Evolutionary conservation across 1,140 invertebrate species (phyloP).

Genomic region (Hylaeus volcanicus): DNA sequence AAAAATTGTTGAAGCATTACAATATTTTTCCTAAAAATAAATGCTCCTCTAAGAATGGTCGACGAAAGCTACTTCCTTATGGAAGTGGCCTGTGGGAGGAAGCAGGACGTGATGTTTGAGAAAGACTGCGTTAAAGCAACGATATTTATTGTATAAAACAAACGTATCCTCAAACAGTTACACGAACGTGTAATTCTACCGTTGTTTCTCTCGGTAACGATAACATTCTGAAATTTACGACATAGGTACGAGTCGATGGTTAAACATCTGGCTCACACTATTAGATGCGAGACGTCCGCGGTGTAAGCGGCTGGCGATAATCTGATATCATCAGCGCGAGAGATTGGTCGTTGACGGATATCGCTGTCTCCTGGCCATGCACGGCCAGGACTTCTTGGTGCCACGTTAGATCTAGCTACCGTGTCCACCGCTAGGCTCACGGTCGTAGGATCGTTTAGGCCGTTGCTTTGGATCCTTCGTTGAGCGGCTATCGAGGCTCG

Average conservation of each 20-base stretch:
- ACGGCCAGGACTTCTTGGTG: slow-evolving; percentile 79
- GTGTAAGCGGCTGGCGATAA: slow-evolving; percentile 71
- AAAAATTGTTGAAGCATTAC: too few species aligned
- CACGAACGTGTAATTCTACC: neutral
- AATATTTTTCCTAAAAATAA: too few species aligned
- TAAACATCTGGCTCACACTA: slow-evolving; percentile 56
- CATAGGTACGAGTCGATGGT: neutral
- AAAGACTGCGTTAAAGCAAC: slow-evolving; percentile 16
- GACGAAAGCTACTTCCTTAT: too few species aligned
- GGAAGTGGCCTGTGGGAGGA: too few species aligned
- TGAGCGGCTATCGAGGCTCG: slow-evolving; percentile 87
- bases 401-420: slow-evolving; percentile 74
- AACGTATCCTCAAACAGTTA: slow-evolving; percentile 14
- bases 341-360: slow-evolving; percentile 69
- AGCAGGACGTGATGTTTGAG: too few species aligned
- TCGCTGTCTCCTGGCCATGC: slow-evolving; percentile 85
- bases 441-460: slow-evolving; percentile 88
- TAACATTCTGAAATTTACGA: slow-evolving; percentile 18
- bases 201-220: neutral
- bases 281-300: slow-evolving; percentile 72
- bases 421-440: slow-evolving; percentile 89
- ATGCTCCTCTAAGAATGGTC: too few species aligned
- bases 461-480: slow-evolving; percentile 89
- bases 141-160: slow-evolving; percentile 45
- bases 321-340: slow-evolving; percentile 67